A percentile compares a stretch with the other conserved stretches of the same genome.
These are phyloP conservation scores for Phalacrocorax brasilianus DNA, from an alignment of 2,113 vertebrate genomes.

Conservation along the genomic window DNA sequence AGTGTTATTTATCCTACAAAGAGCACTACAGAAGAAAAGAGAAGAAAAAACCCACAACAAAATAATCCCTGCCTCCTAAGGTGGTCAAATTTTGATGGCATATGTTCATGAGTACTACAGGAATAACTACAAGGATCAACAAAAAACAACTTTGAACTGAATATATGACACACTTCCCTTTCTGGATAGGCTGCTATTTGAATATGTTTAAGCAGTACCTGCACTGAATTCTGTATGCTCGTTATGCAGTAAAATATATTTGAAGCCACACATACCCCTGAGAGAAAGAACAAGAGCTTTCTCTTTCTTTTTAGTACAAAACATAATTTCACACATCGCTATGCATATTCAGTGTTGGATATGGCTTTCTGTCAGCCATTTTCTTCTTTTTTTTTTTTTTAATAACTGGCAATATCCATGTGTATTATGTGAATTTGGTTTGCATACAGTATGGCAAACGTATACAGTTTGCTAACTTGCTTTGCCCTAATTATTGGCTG, in stretches of 20 bases:
- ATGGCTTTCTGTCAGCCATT: neutral
- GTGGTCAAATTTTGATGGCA: neutral
- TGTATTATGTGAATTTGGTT: neutral
- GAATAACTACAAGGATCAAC: neutral
- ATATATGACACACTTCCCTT: neutral
- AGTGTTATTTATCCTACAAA: neutral
- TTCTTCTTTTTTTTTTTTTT: neutral
- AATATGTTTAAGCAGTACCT: neutral
- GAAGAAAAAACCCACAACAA: neutral
- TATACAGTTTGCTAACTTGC: neutral
- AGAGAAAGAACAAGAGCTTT: neutral
- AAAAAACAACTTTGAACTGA: neutral
- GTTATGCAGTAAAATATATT: neutral
- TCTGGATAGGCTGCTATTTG: neutral
- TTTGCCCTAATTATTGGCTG: slow-evolving; percentile 1
- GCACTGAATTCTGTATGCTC: neutral
- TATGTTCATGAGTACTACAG: neutral
- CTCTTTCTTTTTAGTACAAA: neutral
- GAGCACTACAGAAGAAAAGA: neutral
- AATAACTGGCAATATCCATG: neutral
- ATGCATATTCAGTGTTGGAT: neutral
- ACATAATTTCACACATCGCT: neutral
- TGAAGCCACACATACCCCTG: neutral
- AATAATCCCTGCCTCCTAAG: neutral
- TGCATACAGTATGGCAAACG: neutral